A percentile compares a stretch with the other conserved stretches of the same genome.
Conservation (phyloP, 2,113 vertebrate species). For the Pongo pygmaeus region DNA sequence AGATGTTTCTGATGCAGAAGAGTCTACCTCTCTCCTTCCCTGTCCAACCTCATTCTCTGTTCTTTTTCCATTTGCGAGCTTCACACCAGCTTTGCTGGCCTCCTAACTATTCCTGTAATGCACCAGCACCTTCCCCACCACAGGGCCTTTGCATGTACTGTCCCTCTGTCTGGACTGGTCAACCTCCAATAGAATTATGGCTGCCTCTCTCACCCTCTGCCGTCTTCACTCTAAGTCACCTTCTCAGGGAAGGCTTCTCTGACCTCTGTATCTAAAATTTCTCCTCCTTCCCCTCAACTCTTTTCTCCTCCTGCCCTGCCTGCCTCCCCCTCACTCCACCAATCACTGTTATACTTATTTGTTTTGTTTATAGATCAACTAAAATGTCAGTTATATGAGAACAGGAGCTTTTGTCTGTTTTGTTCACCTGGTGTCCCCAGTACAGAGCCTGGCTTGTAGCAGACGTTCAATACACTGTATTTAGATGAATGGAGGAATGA, state of each 20-base stretch:
- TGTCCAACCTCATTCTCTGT: too few relatives aligned
- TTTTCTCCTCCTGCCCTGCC: neutral
- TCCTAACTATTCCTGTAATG: neutral
- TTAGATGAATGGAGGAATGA: too few relatives aligned
- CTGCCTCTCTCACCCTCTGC: neutral
- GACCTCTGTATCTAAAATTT: neutral
- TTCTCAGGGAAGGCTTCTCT: too few relatives aligned
- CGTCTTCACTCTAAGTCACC: too few relatives aligned
- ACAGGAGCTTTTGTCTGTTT: too few relatives aligned
- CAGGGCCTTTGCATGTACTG: neutral
- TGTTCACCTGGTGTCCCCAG: too few relatives aligned
- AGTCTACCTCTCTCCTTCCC: neutral
- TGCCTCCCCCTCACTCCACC: neutral
- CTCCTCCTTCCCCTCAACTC: neutral
- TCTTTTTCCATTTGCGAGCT: neutral
- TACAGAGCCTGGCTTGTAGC: too few relatives aligned
- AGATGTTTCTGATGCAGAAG: neutral
- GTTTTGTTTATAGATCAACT: neutral
- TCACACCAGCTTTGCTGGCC: neutral
- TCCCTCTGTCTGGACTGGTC: too few relatives aligned
- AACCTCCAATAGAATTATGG: too few relatives aligned
- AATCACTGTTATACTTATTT: neutral
- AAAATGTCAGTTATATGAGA: too few relatives aligned
- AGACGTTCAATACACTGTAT: too few relatives aligned
- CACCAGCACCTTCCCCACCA: neutral